phyloP scores from a whole-genome alignment of 92 coral and sea anemone genomes.

The Zoanthus solanderi region DNA sequence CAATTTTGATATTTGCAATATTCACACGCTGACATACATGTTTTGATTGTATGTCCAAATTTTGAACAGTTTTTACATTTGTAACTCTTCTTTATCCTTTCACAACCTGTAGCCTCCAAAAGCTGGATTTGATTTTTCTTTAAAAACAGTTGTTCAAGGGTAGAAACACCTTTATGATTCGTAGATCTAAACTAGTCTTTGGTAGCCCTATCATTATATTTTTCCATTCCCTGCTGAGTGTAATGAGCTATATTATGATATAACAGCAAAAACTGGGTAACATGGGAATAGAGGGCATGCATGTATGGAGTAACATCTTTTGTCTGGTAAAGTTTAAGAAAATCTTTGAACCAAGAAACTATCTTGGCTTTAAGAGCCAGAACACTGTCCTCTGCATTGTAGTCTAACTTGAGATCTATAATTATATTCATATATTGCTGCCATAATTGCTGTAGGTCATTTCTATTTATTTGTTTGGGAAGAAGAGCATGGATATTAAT shows the following conservation, averaged over 20 bases:
- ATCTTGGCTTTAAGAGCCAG: conserved; percentile 25
- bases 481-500: conserved; percentile 50
- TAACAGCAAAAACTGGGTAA: conserved; percentile 7
- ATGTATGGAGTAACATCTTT: conserved; percentile 63
- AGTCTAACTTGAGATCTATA: conserved; percentile 51
- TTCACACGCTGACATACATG: conserved; percentile 60
- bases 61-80: conserved; percentile 59
- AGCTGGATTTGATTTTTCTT: neutral
- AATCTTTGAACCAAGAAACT: conserved; percentile 29
- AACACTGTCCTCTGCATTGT: conserved; percentile 35
- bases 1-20: conserved; percentile 48
- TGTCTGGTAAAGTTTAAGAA: conserved; percentile 53
- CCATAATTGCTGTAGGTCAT: conserved; percentile 62
- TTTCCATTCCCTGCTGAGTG: conserved; percentile 70
- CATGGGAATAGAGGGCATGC: conserved; percentile 62
- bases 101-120: conserved; percentile 63
- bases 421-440: conserved; percentile 37
- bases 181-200: conserved; percentile 57
- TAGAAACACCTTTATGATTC: conserved; percentile 64
- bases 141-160: conserved; percentile 62
- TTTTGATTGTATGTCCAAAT: conserved; percentile 66
- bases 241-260: conserved; percentile 51
- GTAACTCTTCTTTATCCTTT: conserved; percentile 55
- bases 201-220: conserved; percentile 60
- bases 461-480: conserved; percentile 15